These are phyloP conservation scores for Sebastes taczanowskii DNA, from an alignment of 2,797 vertebrate species.

Conservation along the genomic window DNA sequence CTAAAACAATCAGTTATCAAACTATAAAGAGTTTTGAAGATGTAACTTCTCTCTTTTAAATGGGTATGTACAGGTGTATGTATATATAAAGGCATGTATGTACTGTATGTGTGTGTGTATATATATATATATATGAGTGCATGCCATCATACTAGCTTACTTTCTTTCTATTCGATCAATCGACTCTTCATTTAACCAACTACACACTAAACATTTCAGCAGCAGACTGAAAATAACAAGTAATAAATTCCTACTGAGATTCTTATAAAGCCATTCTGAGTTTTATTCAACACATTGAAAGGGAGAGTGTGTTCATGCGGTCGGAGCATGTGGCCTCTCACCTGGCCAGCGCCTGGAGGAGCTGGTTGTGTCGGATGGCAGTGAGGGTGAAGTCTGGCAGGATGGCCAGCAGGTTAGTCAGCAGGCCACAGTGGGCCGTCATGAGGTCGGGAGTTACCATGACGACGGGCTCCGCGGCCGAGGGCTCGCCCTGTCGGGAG, in stretches of 20 bases:
- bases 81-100: too few relatives aligned
- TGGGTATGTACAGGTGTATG: too few relatives aligned
- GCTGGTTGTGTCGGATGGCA: slow-evolving; percentile 82
- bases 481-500: slow-evolving; percentile 69
- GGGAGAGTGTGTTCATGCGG: neutral
- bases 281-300: neutral
- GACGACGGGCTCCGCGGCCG: slow-evolving; percentile 72
- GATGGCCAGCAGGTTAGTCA: slow-evolving; percentile 88
- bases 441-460: slow-evolving; percentile 90
- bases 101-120: too few relatives aligned
- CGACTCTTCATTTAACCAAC: neutral
- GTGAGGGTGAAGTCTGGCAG: slow-evolving; percentile 86
- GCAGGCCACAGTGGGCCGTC: slow-evolving; percentile 88
- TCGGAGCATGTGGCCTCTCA: slow-evolving; percentile 62
- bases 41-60: too few relatives aligned
- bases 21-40: too few relatives aligned
- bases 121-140: too few relatives aligned
- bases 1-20: neutral
- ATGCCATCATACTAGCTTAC: too few relatives aligned
- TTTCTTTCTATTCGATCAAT: neutral
- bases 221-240: neutral
- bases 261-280: neutral
- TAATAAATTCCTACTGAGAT: neutral
- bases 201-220: neutral
- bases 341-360: slow-evolving; percentile 87